A percentile compares a stretch with the other conserved stretches of the same genome.
phyloP scores from a whole-genome alignment of 2,113 vertebrate species.

The Coryphaenoides rupestris region DNA sequence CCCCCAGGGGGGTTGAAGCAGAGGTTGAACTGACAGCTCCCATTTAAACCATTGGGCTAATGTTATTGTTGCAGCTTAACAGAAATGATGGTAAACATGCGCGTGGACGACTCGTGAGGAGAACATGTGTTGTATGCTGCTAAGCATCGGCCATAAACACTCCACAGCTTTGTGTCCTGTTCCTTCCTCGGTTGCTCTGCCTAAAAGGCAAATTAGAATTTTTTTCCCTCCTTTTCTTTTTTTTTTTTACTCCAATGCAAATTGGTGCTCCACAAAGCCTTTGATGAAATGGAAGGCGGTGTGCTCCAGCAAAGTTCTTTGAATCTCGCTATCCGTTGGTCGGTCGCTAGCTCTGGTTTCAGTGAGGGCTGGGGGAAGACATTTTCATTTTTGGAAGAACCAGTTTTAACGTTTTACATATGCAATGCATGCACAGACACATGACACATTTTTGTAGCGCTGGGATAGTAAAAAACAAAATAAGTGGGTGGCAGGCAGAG shows the following conservation, averaged over 20 bases:
- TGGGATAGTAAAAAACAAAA: background rate
- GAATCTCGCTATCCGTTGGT: conserved; percentile 13
- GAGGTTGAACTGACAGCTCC: conserved; percentile 28
- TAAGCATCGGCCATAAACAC: no score
- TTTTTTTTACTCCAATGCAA: conserved; percentile 33
- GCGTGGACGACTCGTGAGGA: background rate
- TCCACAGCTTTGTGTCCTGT: background rate
- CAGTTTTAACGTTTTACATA: no score
- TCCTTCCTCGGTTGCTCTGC: background rate
- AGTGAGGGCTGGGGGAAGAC: background rate
- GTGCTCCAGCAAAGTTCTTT: conserved; percentile 10
- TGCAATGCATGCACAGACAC: conserved; percentile 7
- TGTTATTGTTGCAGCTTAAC: conserved; percentile 9
- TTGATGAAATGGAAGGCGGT: conserved; percentile 11
- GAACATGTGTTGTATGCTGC: background rate
- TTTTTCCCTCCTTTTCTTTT: background rate
- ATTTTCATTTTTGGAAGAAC: background rate
- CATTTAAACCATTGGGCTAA: conserved; percentile 24
- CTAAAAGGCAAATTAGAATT: conserved; percentile 33
- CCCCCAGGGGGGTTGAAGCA: conserved; percentile 37
- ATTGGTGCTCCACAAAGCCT: conserved; percentile 11
- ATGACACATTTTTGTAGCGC: conserved; percentile 1
- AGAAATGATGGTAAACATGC: background rate
- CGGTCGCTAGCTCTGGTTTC: conserved; percentile 6
- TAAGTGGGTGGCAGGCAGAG: background rate